Conservation (phyloP, 2,888 invertebrate genomes). For the Dicroscelio sp. region DNA sequence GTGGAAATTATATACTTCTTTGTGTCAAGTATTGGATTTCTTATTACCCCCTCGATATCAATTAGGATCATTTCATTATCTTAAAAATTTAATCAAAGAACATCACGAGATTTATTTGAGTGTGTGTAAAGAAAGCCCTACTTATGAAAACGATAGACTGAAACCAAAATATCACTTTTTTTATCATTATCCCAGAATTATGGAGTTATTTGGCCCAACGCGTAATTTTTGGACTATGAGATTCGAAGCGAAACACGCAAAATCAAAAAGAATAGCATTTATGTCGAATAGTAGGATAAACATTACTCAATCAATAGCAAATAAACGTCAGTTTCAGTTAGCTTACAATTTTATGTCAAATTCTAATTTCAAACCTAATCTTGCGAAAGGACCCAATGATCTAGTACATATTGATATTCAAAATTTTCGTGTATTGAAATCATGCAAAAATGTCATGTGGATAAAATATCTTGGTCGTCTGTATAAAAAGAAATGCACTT, state of each 20-base stretch:
- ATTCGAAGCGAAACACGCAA: conserved; percentile 30
- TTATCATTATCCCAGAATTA: conserved; percentile 79
- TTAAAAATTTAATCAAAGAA: conserved; percentile 48
- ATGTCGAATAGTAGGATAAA: conserved; percentile 34
- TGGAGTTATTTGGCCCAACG: conserved; percentile 20
- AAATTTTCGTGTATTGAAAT: no score
- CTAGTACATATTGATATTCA: no score
- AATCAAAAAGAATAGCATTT: conserved; percentile 15
- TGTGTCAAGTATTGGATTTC: conserved; percentile 14
- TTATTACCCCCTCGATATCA: not conserved
- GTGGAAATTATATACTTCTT: conserved; percentile 49
- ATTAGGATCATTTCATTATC: not conserved
- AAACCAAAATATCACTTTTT: conserved; percentile 84
- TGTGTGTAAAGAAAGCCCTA: not conserved
- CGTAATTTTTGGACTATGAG: conserved; percentile 28
- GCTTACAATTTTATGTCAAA: conserved; percentile 47
- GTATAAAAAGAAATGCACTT: no score
- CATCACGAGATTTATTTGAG: conserved; percentile 41
- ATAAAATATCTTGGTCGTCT: no score
- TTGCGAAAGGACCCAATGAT: not conserved
- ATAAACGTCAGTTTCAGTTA: conserved; percentile 34
- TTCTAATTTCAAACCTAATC: conserved; percentile 31
- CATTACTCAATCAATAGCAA: conserved; percentile 46
- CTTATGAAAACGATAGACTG: not conserved
- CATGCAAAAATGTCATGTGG: no score